Percentiles rank a stretch among this genome's conserved stretches.
These are phyloP conservation scores for Eutolmus rufibarbis DNA, from an alignment of 2,888 invertebrate genomes.

Conservation along the genomic window DNA sequence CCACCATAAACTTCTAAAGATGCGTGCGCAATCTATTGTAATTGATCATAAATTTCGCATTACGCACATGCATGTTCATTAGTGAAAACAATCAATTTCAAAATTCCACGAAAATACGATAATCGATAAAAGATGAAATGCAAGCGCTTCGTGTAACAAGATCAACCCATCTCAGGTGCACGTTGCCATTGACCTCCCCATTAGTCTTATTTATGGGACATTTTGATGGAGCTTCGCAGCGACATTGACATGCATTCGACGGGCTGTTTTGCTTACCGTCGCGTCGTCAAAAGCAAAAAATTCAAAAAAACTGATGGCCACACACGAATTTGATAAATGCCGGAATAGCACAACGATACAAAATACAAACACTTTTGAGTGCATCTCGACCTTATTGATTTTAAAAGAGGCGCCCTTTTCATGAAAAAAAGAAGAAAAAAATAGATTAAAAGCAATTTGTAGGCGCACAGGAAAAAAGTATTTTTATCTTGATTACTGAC, in stretches of 20 bases:
- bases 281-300: neutral
- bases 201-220: neutral
- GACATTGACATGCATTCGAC: neutral
- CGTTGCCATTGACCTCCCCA: neutral
- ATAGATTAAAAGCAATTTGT: neutral
- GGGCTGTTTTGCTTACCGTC: neutral
- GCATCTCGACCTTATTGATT: neutral
- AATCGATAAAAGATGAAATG: neutral
- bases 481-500: neutral
- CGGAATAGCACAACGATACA: neutral
- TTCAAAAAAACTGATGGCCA: neutral
- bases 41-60: neutral
- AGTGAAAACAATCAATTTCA: neutral
- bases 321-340: neutral
- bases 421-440: neutral
- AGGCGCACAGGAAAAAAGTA: neutral
- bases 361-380: neutral
- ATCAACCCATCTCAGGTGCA: neutral
- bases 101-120: neutral
- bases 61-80: neutral
- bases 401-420: neutral
- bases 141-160: neutral
- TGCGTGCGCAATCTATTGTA: neutral
- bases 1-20: neutral
- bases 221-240: neutral